These are phyloP conservation scores for Pogoniulus pusillus DNA, from an alignment of 2,797 vertebrate genomes.

Conservation along the genomic window DNA sequence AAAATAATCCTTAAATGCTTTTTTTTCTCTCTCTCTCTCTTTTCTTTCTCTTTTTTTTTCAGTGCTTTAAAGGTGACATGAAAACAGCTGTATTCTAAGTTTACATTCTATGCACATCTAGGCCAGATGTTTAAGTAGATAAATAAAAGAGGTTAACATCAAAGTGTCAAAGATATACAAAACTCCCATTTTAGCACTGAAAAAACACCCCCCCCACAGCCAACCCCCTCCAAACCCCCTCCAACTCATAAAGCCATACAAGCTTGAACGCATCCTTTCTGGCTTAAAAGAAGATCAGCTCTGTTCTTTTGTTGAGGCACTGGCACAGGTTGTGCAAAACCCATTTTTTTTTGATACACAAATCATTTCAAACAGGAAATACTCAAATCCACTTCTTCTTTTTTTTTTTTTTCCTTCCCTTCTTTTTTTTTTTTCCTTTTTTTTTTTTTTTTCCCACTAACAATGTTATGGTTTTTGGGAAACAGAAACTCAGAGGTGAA, in stretches of 20 bases:
- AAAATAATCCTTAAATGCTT: constrained; percentile 65
- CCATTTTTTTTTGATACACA: constrained; percentile 70
- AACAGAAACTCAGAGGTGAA: constrained; percentile 75
- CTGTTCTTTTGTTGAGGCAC: constrained; percentile 76
- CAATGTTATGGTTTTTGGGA: constrained; percentile 70
- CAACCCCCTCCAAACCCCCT: no score
- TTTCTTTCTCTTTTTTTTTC: constrained; percentile 44
- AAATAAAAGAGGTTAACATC: constrained; percentile 74
- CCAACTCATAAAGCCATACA: constrained; percentile 74
- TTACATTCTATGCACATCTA: constrained; percentile 75
- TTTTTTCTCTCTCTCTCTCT: not conserved
- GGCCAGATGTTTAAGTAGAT: constrained; percentile 74
- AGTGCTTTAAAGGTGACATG: constrained; percentile 74
- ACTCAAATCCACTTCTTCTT: constrained; percentile 57
- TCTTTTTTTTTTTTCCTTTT: no score
- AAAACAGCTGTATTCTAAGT: constrained; percentile 67
- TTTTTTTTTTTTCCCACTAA: constrained; percentile 63
- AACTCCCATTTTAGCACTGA: constrained; percentile 72
- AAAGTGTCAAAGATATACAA: constrained; percentile 75
- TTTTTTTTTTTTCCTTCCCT: no score
- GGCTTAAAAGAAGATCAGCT: constrained; percentile 71
- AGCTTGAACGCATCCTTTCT: constrained; percentile 71
- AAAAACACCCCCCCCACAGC: constrained; percentile 34
- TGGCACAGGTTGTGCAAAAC: constrained; percentile 77
- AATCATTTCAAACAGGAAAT: constrained; percentile 73